Percentiles rank a stretch among this genome's conserved stretches.
These are phyloP conservation scores for Paraescarpia echinospica DNA, from an alignment of 1,140 invertebrate genomes.

Conservation along the genomic window DNA sequence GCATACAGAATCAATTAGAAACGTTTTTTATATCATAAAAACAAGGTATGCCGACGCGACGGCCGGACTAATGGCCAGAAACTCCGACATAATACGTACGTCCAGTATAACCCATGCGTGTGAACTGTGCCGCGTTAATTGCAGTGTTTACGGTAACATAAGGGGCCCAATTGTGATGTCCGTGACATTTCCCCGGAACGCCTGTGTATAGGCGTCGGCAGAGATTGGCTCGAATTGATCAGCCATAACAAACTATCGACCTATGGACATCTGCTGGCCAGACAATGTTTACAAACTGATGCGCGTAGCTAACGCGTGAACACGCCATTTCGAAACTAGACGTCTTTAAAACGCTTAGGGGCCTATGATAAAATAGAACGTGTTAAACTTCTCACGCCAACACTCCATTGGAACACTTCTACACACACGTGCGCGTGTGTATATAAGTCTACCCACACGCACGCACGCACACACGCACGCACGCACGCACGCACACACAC, in stretches of 20 bases:
- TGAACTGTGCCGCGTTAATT: background rate
- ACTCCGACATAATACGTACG: background rate
- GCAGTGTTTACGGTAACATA: background rate
- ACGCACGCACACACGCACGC: too few relatives aligned
- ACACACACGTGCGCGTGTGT: background rate
- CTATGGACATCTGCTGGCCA: background rate
- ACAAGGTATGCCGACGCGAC: too few relatives aligned
- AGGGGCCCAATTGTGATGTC: background rate
- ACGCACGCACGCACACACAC: too few relatives aligned
- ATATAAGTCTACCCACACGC: too few relatives aligned
- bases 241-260: background rate
- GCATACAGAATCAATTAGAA: too few relatives aligned
- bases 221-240: background rate
- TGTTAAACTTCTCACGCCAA: background rate
- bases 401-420: background rate
- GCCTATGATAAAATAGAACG: too few relatives aligned
- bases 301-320: background rate
- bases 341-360: background rate
- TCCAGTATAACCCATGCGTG: background rate
- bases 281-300: background rate
- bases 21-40: too few relatives aligned
- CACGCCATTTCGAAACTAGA: slow-evolving; percentile 21
- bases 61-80: too few relatives aligned
- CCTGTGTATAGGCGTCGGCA: background rate
- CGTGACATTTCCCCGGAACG: background rate